Evolutionary conservation across 2,113 vertebrate genomes (phyloP).

Genomic region (Eptesicus fuscus): DNA sequence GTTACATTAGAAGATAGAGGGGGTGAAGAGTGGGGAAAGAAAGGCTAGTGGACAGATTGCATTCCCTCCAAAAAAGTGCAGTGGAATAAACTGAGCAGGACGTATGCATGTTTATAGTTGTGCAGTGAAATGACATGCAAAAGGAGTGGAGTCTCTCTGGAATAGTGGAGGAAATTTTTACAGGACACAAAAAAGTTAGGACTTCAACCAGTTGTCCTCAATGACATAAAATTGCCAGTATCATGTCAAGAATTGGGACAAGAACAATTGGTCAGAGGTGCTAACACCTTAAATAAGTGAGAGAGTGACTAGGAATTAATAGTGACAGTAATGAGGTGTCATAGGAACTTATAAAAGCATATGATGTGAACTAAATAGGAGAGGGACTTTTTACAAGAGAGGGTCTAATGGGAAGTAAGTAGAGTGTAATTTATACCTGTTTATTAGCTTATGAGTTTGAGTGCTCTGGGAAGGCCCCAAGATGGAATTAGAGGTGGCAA

Average conservation of each 20-base stretch:
- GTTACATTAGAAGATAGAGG: background rate
- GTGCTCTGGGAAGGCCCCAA: background rate
- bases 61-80: background rate
- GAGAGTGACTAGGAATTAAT: accelerated
- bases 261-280: background rate
- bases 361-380: background rate
- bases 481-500: background rate
- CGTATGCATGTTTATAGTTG: background rate
- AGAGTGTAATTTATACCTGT: background rate
- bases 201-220: background rate
- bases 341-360: background rate
- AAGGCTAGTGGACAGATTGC: background rate
- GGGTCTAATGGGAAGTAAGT: accelerated
- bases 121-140: no score
- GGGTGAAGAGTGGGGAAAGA: background rate
- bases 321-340: background rate
- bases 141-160: background rate
- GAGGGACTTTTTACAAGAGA: background rate
- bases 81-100: background rate
- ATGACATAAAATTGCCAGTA: background rate
- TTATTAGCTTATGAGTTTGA: background rate
- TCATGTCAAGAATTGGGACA: background rate
- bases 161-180: background rate
- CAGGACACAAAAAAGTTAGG: background rate
- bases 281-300: background rate